Base-by-base conservation (phyloP, 37 sponge, comb jelly and placozoan species). In the Trichoplax adhaerens region DNA sequence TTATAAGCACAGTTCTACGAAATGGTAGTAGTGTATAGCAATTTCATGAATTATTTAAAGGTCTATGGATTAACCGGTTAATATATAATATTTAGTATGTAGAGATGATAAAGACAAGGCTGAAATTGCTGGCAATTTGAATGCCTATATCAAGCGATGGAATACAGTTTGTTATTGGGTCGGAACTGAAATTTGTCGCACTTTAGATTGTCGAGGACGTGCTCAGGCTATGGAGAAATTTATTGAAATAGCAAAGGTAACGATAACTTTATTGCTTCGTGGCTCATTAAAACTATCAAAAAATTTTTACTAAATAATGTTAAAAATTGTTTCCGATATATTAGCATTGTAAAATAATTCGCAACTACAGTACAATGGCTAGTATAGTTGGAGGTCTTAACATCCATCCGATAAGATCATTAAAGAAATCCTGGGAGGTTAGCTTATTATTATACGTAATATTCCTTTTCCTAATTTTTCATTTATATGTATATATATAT, bases 131-230 rank as follows among this genome's bases (percentile, higher is more conserved):
- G 79, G 68, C 58, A 81, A 88, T 71, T 59, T 88, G n/a, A 85
- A 88, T 79, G 85, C 80, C 0, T 81, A 77, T 71, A 88, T 88
- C 48, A 68, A 58, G 3, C 62, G 89, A 73, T 88, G 82, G 64
- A 88, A 88, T 55, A 76, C 79, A 63, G 89, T 88, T 56, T 79
- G 81, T 55, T 85, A 79, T 57, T 85, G 85, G 85, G 81, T 80
- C 55, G 81, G 81, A 0, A 80, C 81, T 65, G 85, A 75, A 66
- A 77, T 85, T n/a, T 80, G 81, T 29, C 62, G 66, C 0, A 67
- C 78, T 0, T 46, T 63, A 29, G 75, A 80, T 46, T 57, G 50
- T 1, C 69, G 53, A 48, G 48, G 46, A 56, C 69, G 87, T 54
- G 83, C 74, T 1, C 29, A 60, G 1, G 77, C 77, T 48, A 76